Evolutionary conservation across 1,140 invertebrate genomes (phyloP).

Genomic region (Helicoverpa armigera): DNA sequence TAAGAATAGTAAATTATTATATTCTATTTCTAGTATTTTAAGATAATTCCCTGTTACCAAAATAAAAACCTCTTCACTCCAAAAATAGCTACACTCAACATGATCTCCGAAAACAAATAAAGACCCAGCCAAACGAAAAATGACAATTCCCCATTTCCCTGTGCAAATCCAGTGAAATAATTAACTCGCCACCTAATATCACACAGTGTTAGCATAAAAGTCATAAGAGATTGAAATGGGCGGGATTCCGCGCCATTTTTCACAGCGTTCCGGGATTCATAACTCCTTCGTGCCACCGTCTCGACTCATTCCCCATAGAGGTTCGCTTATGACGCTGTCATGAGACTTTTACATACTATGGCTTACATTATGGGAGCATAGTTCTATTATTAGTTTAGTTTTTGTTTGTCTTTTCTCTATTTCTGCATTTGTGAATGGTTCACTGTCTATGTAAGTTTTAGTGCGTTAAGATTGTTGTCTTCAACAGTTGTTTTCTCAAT

Average conservation of each 20-base stretch:
- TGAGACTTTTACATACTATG: conserved; percentile 61
- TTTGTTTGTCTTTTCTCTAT: neutral
- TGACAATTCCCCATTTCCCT: neutral
- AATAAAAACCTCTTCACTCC: too few relatives aligned
- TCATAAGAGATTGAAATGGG: conserved; percentile 28
- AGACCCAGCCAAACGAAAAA: neutral
- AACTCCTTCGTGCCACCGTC: conserved; percentile 60
- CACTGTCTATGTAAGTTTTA: too few relatives aligned
- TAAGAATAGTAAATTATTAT: too few relatives aligned
- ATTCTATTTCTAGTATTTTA: too few relatives aligned
- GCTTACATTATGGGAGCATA: conserved; percentile 28
- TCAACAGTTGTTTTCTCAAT: too few relatives aligned
- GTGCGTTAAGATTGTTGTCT: too few relatives aligned
- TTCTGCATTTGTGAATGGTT: neutral
- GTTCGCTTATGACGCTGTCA: conserved; percentile 62
- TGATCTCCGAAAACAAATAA: neutral
- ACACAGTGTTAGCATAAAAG: conserved; percentile 10
- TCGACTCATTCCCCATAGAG: conserved; percentile 52
- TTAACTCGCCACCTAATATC: conserved; percentile 10
- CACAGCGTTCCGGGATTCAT: conserved; percentile 67
- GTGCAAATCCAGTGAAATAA: neutral
- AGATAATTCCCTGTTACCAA: too few relatives aligned
- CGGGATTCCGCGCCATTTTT: conserved; percentile 59
- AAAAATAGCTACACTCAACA: neutral
- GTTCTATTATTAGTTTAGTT: conserved; percentile 18